Evolutionary conservation across 2,888 invertebrate genomes (phyloP).

Genomic region (Nipponacmea schrenckii): DNA sequence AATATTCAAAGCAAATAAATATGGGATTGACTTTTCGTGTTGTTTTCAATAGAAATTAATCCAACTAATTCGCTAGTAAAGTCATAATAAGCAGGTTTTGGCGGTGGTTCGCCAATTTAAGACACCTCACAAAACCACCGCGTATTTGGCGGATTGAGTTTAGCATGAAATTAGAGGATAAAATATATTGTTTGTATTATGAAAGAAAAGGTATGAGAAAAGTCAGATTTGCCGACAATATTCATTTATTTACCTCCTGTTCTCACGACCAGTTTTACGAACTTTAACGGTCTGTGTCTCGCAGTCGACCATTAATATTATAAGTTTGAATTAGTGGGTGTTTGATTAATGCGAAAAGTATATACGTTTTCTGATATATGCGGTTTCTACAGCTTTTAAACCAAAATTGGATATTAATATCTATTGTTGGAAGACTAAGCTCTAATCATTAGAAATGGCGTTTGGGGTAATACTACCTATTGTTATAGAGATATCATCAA

Average conservation of each 20-base stretch:
- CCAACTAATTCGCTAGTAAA: no score
- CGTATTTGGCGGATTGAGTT: background rate
- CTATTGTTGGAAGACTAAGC: background rate
- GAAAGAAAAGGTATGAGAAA: constrained; percentile 3
- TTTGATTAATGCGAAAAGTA: no score
- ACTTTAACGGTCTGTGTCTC: background rate
- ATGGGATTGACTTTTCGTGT: no score
- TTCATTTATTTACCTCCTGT: background rate
- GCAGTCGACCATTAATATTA: background rate
- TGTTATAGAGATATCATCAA: no score
- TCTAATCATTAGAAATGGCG: no score
- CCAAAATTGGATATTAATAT: background rate
- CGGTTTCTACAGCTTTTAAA: no score
- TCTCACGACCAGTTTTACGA: background rate
- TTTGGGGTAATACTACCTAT: no score
- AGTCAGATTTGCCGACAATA: background rate
- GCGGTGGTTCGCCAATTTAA: background rate
- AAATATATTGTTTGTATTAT: background rate
- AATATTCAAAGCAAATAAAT: no score
- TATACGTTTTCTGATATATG: no score
- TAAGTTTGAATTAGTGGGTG: background rate
- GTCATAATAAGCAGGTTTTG: no score
- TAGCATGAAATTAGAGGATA: background rate
- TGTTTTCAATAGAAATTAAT: no score
- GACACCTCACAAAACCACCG: background rate